Conservation (phyloP, 2,888 invertebrate genomes). For the Dryocosmus kuriphilus region DNA sequence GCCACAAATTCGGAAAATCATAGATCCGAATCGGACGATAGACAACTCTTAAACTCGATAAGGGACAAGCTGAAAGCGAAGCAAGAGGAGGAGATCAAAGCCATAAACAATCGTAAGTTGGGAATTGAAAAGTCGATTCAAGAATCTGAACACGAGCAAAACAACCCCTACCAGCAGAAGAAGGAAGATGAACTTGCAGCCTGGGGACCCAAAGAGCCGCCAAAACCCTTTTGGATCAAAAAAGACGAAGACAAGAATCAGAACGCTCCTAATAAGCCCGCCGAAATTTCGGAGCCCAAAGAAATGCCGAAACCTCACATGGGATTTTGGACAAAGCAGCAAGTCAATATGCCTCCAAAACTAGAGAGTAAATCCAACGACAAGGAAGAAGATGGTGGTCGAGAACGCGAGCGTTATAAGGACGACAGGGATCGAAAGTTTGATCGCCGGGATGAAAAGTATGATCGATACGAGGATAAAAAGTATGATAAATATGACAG, state of each 20-base stretch:
- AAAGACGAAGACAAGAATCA: slow-evolving; percentile 67
- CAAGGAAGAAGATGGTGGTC: slow-evolving; percentile 70
- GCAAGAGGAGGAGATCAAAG: slow-evolving; percentile 78
- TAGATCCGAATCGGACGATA: slow-evolving; percentile 76
- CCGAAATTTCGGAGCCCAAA: slow-evolving; percentile 69
- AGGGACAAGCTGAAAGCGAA: slow-evolving; percentile 80
- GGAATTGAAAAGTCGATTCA: slow-evolving; percentile 55
- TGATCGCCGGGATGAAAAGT: slow-evolving; percentile 71
- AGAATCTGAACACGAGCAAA: slow-evolving; percentile 59
- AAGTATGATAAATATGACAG: slow-evolving; percentile 68
- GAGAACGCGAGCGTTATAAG: slow-evolving; percentile 50
- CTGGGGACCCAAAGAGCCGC: slow-evolving; percentile 72
- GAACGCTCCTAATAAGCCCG: slow-evolving; percentile 44
- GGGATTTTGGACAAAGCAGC: slow-evolving; percentile 77
- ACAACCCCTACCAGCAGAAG: slow-evolving; percentile 59
- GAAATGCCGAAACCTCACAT: slow-evolving; percentile 76
- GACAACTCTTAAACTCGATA: slow-evolving; percentile 78
- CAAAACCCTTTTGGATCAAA: slow-evolving; percentile 70
- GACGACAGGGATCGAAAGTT: slow-evolving; percentile 70
- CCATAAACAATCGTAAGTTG: slow-evolving; percentile 57
- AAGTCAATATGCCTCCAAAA: slow-evolving; percentile 73
- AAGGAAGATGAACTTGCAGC: slow-evolving; percentile 66
- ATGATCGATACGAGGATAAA: slow-evolving; percentile 61
- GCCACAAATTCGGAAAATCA: slow-evolving; percentile 60
- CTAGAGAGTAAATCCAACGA: slow-evolving; percentile 73